A percentile compares a stretch with the other conserved stretches of the same genome.
Conservation (phyloP, 2,113 vertebrate genomes). For the Mungos mungo region DNA sequence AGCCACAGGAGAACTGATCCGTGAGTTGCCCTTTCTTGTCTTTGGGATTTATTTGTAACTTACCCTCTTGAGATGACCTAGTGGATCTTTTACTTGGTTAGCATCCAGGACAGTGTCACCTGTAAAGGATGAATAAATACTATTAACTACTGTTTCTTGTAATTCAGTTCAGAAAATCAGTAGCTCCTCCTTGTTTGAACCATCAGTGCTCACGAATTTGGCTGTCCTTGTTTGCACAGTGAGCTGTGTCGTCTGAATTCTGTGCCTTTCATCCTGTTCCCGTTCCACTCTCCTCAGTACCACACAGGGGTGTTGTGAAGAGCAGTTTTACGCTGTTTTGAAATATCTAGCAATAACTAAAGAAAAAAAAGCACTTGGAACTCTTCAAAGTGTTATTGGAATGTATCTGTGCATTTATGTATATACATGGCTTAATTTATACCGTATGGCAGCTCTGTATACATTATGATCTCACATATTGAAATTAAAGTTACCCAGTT, state of each 20-base stretch:
- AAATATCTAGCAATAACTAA: slow-evolving; percentile 42
- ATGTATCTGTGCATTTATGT: slow-evolving; percentile 47
- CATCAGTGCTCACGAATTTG: neutral
- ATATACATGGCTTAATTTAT: slow-evolving; percentile 38
- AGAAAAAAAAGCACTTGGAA: slow-evolving; percentile 14
- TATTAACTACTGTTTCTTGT: neutral
- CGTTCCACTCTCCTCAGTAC: neutral
- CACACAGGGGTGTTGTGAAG: neutral
- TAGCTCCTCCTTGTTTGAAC: neutral
- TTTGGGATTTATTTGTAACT: neutral
- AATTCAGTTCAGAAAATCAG: slow-evolving; percentile 6
- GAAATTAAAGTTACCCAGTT: slow-evolving; percentile 65
- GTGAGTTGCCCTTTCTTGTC: neutral
- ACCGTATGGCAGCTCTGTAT: slow-evolving; percentile 50
- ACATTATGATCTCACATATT: slow-evolving; percentile 58
- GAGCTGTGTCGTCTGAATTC: neutral
- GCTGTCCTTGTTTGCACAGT: neutral
- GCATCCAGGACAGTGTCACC: neutral
- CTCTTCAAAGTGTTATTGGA: slow-evolving; percentile 23
- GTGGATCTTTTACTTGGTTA: neutral
- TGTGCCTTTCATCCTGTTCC: neutral
- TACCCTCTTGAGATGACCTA: neutral
- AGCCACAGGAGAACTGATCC: neutral
- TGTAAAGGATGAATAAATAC: neutral
- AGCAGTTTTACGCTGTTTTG: slow-evolving; percentile 21